These are phyloP conservation scores for Scrobipalpa atriplicella DNA, from an alignment of 2,888 invertebrate genomes.

Conservation along the genomic window DNA sequence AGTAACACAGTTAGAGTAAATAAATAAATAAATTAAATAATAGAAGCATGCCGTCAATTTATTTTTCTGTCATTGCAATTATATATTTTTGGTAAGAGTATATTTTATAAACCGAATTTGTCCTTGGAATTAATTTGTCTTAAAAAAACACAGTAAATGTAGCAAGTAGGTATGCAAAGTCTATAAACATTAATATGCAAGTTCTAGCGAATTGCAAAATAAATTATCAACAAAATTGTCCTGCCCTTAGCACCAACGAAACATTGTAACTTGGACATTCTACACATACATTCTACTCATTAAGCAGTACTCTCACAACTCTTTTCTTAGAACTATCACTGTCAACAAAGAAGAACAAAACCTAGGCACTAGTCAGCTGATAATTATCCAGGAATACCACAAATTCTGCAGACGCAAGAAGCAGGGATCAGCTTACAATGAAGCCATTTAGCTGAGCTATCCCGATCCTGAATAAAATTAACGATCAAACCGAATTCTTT, in stretches of 20 bases:
- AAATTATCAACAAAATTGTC: not conserved
- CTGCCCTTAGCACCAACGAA: not conserved
- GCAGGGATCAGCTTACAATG: constrained; percentile 46
- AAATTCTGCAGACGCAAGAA: constrained; percentile 28
- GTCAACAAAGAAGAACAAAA: constrained; percentile 10
- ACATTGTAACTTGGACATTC: not conserved
- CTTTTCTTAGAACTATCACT: constrained; percentile 31
- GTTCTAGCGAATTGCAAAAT: not conserved
- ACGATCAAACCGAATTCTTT: constrained; percentile 47
- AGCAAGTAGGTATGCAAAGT: too few relatives aligned
- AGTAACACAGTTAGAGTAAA: not conserved
- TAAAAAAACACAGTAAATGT: too few relatives aligned
- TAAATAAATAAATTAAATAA: too few relatives aligned
- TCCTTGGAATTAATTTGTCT: too few relatives aligned
- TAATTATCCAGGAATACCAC: constrained; percentile 24
- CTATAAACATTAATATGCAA: too few relatives aligned
- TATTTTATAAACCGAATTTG: too few relatives aligned
- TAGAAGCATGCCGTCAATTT: too few relatives aligned
- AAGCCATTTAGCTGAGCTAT: constrained; percentile 63
- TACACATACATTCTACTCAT: not conserved
- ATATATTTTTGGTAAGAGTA: too few relatives aligned
- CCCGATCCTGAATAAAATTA: constrained; percentile 57
- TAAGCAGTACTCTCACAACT: not conserved
- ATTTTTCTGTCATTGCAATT: too few relatives aligned
- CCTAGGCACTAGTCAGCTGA: constrained; percentile 2